Base-by-base conservation (phyloP, 2,113 vertebrate species). In the Phycodurus eques region DNA sequence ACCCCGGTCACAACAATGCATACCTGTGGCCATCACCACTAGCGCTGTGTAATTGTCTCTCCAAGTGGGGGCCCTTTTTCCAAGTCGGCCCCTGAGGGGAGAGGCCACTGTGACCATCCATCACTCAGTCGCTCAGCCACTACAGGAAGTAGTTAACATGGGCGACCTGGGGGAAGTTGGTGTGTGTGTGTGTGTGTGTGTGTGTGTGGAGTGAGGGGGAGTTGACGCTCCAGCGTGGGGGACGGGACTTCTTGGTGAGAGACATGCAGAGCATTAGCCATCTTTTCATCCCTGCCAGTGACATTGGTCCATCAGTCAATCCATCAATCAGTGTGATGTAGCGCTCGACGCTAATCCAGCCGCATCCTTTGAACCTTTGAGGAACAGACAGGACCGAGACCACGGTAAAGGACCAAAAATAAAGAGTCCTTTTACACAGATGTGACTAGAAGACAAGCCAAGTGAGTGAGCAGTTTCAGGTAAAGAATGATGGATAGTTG, bases 121-220 rank as follows among this genome's bases (percentile, higher is more conserved):
- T 92, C 90, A 91, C 85, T 91, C 91, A 89, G 81, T 90, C 87
- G 80, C 85, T 79, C 81, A 78, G 83, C 84, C 84, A 78, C 75
- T 84, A 84, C 87, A 90, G 88, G 89, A 92, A 92, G 86, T 87
- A 86, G 87, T 91, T 89, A 91, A 90, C 88, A 88, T 77, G 75
- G 67, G 67, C 71, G 71, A 90, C 87, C 87, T 86, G 78, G 83
- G 85, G 83, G 84, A 80, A 27, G 64, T 47, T 46, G 64, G n/a
- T 13, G 22, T 6, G 63, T 59, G 11, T 35, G 49, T 49, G 68
- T 39, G 35, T 39, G 35, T 39, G 35, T 59, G 22, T 35, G 43
- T n/a, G 63, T 14, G 56, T 33, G 13, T 51, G 69, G n/a, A 63
- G 49, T 64, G 70, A 27, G 63, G 53, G 63, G 56, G 68, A 64